Evolutionary conservation across 1,140 invertebrate species (phyloP), one percentile per base, ranked within the genome.

Genomic region (Aleiodes sp.): DNA sequence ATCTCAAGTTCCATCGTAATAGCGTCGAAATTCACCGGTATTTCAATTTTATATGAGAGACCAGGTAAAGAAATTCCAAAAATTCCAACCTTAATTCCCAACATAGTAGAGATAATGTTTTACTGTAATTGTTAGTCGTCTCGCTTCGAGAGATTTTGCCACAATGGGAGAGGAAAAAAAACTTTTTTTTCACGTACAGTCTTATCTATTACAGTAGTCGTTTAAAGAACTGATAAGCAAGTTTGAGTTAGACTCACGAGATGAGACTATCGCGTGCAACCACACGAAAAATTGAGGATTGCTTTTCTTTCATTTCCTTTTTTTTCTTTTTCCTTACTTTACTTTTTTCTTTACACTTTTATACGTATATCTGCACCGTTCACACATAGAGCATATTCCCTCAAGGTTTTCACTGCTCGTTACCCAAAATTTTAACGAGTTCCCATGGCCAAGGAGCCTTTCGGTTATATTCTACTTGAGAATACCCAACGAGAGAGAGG

Each of bases 211-310:
- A 19, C 46, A 10, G 4, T 9, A 16, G 46, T 52, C 21, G 16
- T 46, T 46, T 46, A 16, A 43, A 43, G n/a, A 52, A 52, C 46
- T 52, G 46, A 52, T 52, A 52, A 52, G 46, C 46, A 52, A 52
- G 46, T 52, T 52, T 16, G 26, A 52, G 21, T 52, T 52, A 21
- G 21, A 52, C 46, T 52, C 46, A 24, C 46, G 46, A 52, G 46
- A 52, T 52, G 46, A 9, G 46, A 52, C 46, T 52, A 52, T 52
- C 46, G 46, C 46, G 46, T 52, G 46, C 46, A 52, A 10, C 46
- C 46, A 9, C 16, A 24, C 46, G 39, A 52, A 21, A 21, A 21
- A 52, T 52, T 21, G 46, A 24, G 46, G 21, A 52, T 52, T 52
- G 14, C 46, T 21, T 24, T 21, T 52, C 21, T 52, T 52, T 16